A percentile compares a stretch with the other conserved stretches of the same genome.
Conservation (phyloP, 2,888 invertebrate genomes). For the Deilephila porcellus region DNA sequence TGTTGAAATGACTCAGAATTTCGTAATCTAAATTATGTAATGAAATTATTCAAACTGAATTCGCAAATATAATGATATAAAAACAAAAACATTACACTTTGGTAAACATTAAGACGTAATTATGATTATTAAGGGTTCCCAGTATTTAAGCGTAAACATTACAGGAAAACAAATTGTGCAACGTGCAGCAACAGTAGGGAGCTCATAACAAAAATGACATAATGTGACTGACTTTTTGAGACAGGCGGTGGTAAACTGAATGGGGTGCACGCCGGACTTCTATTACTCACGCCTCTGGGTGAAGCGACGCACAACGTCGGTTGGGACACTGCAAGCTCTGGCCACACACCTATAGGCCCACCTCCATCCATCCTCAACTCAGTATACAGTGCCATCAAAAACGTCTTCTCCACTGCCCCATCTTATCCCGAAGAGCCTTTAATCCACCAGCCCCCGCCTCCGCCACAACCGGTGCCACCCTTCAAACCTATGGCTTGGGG, state of each 20-base stretch:
- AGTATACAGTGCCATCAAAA: conserved; percentile 75
- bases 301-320: conserved; percentile 58
- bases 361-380: conserved; percentile 71
- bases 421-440: conserved; percentile 45
- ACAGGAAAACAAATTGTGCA: too few relatives aligned
- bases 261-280: conserved; percentile 78
- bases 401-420: conserved; percentile 58
- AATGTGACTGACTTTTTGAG: conserved; percentile 63
- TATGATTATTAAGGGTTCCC: not conserved
- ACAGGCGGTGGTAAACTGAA: conserved; percentile 79
- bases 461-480: conserved; percentile 60
- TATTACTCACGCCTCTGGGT: conserved; percentile 75
- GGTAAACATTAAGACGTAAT: too few relatives aligned
- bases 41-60: not conserved
- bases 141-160: not conserved
- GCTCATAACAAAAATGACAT: conserved; percentile 4
- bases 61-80: not conserved
- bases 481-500: conserved; percentile 75
- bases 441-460: conserved; percentile 67
- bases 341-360: conserved; percentile 71
- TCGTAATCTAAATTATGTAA: not conserved
- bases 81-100: too few relatives aligned
- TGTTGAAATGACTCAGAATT: not conserved
- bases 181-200: too few relatives aligned
- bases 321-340: conserved; percentile 57